These are phyloP conservation scores for Gnathonemus longibarbis DNA, from an alignment of 2,113 vertebrate species.

Conservation along the genomic window DNA sequence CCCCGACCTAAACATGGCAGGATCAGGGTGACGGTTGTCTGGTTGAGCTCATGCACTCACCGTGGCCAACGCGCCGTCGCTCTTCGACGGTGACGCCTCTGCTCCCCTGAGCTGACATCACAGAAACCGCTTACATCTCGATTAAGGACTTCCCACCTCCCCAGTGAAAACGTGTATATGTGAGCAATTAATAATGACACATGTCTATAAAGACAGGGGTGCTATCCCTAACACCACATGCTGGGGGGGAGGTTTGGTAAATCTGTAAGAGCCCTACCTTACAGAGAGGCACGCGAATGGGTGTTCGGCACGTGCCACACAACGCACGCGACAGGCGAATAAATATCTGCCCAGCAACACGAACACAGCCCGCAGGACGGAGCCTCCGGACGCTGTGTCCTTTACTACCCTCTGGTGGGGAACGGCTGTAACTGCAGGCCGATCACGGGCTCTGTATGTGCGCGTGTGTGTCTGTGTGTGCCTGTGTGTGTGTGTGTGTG, in stretches of 20 bases:
- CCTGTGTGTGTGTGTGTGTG: background rate
- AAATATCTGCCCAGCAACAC: constrained; percentile 14
- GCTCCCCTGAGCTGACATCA: background rate
- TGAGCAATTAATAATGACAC: background rate
- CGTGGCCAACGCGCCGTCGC: background rate
- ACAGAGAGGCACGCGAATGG: background rate
- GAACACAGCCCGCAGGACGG: background rate
- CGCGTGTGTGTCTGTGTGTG: background rate
- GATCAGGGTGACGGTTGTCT: background rate
- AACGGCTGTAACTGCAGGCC: background rate
- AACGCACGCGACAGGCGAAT: background rate
- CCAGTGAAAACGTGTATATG: background rate
- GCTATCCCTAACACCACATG: background rate
- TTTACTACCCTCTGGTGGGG: constrained; percentile 2
- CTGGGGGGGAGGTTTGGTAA: background rate
- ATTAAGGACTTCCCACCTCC: background rate
- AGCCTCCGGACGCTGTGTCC: background rate
- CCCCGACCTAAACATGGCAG: background rate
- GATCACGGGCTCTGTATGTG: background rate
- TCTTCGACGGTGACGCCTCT: background rate
- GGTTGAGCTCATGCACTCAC: background rate
- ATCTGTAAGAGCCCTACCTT: background rate
- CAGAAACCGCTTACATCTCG: background rate
- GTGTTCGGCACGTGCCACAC: background rate
- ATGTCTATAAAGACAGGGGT: background rate